phyloP scores from a whole-genome alignment of 2,113 vertebrate genomes.

The Tiliqua scincoides region DNA sequence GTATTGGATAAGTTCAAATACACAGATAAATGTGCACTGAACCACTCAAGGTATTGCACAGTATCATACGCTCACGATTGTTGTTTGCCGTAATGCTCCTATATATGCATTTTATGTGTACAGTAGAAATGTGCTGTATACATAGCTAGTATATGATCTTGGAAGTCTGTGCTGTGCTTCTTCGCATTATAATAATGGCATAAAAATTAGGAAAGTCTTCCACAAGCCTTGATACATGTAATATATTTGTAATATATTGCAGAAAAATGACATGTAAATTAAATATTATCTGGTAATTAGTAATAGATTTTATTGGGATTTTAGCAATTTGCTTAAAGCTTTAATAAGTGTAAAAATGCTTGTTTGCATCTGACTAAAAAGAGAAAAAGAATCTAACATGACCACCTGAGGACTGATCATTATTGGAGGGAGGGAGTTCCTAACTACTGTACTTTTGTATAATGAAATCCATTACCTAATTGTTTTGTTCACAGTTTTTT shows the following conservation, averaged over 20 bases:
- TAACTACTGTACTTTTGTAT: background rate
- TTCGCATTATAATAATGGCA: slow-evolving; percentile 24
- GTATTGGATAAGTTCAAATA: background rate
- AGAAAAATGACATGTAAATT: slow-evolving; percentile 55
- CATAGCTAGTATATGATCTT: background rate
- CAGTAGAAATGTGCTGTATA: background rate
- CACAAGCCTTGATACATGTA: slow-evolving; percentile 41
- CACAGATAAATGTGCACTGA: background rate
- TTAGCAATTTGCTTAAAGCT: slow-evolving; percentile 55
- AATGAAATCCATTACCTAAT: background rate
- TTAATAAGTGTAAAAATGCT: slow-evolving; percentile 59
- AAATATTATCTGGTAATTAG: slow-evolving; percentile 59
- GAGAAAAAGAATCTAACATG: background rate
- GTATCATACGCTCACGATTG: fast-evolving
- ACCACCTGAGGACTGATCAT: background rate
- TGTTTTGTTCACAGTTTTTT: background rate
- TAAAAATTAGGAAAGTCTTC: slow-evolving; percentile 49
- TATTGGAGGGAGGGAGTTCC: fast-evolving
- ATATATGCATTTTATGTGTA: background rate
- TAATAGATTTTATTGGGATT: slow-evolving; percentile 55
- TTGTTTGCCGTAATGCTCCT: background rate
- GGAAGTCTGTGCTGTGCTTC: slow-evolving; percentile 12
- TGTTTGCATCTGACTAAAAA: slow-evolving; percentile 35
- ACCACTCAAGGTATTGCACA: fast-evolving
- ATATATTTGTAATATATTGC: slow-evolving; percentile 56